phyloP scores from a whole-genome alignment of 2,113 vertebrate genomes.

The Plestiodon gilberti region DNA sequence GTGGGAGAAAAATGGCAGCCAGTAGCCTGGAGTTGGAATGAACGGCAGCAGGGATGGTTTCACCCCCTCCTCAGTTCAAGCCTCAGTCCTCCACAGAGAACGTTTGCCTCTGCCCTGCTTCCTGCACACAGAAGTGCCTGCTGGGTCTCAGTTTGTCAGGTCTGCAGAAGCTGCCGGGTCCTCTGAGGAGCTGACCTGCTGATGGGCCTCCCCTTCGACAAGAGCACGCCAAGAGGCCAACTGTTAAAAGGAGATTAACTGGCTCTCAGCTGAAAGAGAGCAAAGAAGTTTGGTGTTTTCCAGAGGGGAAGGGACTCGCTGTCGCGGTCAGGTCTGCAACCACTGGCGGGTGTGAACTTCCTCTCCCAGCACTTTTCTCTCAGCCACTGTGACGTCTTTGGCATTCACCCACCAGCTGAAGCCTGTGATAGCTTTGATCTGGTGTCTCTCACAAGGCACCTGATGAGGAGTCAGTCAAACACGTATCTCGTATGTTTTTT shows the following conservation, averaged over 20 bases:
- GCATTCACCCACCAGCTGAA: not conserved
- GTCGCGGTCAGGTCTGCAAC: not conserved
- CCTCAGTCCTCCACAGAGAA: too few species aligned
- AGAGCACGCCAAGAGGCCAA: accelerated
- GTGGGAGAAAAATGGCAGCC: too few species aligned
- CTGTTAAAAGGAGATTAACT: not conserved
- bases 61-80: too few species aligned
- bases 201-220: not conserved
- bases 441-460: not conserved
- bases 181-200: too few species aligned
- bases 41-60: too few species aligned
- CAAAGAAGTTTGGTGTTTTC: conserved; percentile 7
- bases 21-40: too few species aligned
- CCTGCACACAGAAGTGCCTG: conserved; percentile 59
- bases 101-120: too few species aligned
- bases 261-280: not conserved
- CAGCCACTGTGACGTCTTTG: conserved; percentile 14
- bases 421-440: accelerated
- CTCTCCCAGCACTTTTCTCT: not conserved
- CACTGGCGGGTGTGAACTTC: not conserved
- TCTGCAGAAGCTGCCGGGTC: too few species aligned
- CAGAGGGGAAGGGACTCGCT: conserved; percentile 12
- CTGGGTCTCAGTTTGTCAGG: conserved; percentile 11
- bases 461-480: not conserved
- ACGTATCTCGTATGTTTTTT: too few species aligned